Conservation (phyloP, 1,140 invertebrate genomes). For the Bradynema listronoti region DNA sequence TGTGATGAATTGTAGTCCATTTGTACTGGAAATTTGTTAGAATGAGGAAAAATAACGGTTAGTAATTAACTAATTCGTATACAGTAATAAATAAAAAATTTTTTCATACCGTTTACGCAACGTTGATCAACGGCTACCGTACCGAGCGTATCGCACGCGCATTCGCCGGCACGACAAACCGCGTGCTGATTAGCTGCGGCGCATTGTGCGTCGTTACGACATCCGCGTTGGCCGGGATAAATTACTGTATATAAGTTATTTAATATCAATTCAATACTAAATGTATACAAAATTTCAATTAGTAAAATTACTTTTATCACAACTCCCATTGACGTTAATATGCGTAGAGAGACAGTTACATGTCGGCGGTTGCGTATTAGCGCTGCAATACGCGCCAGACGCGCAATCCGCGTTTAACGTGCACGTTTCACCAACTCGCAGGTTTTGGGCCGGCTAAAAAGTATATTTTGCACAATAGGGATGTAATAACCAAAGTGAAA, state of each 20-base stretch:
- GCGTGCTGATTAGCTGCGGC: constrained; percentile 47
- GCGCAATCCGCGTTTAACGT: constrained; percentile 55
- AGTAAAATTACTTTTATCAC: constrained; percentile 46
- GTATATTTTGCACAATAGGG: no score
- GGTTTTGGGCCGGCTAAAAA: no score
- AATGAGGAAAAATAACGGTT: no score
- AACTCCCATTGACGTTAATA: constrained; percentile 48
- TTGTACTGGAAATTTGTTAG: no score
- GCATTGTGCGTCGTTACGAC: constrained; percentile 49
- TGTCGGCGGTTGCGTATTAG: constrained; percentile 54
- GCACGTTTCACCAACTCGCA: constrained; percentile 49
- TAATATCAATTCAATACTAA: not conserved
- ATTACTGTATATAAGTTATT: constrained; percentile 44
- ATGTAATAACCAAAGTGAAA: no score
- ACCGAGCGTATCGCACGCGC: constrained; percentile 52
- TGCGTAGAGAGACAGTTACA: constrained; percentile 58
- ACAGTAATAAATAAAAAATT: no score
- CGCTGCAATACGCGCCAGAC: constrained; percentile 56
- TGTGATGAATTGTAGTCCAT: no score
- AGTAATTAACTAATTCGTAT: no score
- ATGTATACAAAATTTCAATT: not conserved
- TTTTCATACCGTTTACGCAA: no score
- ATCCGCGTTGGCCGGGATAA: constrained; percentile 54
- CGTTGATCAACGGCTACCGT: constrained; percentile 51
- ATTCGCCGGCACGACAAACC: constrained; percentile 46